phyloP scores from a whole-genome alignment of 2,113 vertebrate genomes.

The Hymenochirus boettgeri region DNA sequence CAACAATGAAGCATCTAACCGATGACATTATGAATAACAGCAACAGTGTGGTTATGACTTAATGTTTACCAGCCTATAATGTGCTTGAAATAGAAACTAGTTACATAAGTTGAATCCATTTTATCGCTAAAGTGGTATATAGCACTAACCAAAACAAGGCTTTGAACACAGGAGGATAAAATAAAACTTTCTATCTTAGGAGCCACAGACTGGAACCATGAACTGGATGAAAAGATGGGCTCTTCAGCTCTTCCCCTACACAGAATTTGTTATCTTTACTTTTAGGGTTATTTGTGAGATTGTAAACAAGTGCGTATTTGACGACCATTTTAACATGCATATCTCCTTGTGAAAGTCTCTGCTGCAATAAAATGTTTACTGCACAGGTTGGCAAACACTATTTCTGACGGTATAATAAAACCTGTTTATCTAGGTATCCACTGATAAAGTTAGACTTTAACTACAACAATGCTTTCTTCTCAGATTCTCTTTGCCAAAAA shows the following conservation, averaged over 20 bases:
- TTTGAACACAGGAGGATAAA: not conserved
- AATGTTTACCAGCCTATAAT: too few species aligned
- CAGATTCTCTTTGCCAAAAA: too few species aligned
- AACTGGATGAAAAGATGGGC: not conserved
- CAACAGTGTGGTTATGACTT: too few species aligned
- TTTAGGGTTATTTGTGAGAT: slow-evolving; percentile 18
- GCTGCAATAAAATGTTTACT: slow-evolving; percentile 29
- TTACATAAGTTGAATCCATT: too few species aligned
- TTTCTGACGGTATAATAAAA: slow-evolving; percentile 17
- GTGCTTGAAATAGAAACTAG: too few species aligned
- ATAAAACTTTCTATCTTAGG: slow-evolving; percentile 5
- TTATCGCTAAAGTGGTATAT: too few species aligned
- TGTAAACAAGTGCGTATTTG: slow-evolving; percentile 25
- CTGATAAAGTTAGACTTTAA: slow-evolving; percentile 16
- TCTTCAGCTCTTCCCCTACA: slow-evolving; percentile 22
- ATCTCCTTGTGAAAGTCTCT: slow-evolving; percentile 5
- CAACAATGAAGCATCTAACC: too few species aligned
- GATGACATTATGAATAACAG: too few species aligned
- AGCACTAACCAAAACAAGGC: too few species aligned
- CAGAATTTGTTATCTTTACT: slow-evolving; percentile 22
- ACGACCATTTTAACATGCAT: slow-evolving; percentile 10
- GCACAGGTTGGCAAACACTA: slow-evolving; percentile 13
- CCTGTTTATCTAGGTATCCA: not conserved
- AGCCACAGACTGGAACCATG: not conserved
- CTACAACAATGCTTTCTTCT: not conserved